A percentile compares a stretch with the other conserved stretches of the same genome.
phyloP scores from a whole-genome alignment of 2,797 vertebrate species.

The Periophthalmus magnuspinnatus region DNA sequence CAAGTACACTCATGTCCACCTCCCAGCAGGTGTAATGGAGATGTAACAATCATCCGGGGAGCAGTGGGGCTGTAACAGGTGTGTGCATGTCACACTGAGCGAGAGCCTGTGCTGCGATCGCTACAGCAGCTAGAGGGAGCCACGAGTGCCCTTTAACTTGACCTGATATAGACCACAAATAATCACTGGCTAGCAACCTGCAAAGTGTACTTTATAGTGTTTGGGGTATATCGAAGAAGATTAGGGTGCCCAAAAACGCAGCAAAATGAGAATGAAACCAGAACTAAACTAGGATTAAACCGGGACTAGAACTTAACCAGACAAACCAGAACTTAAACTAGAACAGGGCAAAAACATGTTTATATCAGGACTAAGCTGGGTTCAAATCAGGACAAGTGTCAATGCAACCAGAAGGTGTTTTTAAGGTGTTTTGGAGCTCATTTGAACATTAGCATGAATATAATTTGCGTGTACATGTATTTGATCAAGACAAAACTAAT shows the following conservation, averaged over 20 bases:
- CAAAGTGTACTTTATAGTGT: too few relatives aligned
- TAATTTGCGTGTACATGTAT: background rate
- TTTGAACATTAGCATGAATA: background rate
- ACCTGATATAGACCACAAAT: background rate
- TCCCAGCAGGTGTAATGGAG: conserved; percentile 56
- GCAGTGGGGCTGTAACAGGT: conserved; percentile 55
- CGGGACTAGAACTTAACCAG: too few relatives aligned
- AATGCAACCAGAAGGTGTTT: too few relatives aligned
- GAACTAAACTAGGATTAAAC: background rate
- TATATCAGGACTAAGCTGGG: background rate
- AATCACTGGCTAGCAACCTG: background rate
- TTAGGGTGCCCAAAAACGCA: background rate
- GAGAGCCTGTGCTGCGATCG: conserved; percentile 33
- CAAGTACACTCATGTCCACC: conserved; percentile 54
- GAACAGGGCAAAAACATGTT: background rate
- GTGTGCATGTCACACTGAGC: conserved; percentile 47
- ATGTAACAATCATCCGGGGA: conserved; percentile 56
- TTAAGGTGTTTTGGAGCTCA: background rate
- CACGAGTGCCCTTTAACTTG: conserved; percentile 12
- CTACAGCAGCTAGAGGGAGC: conserved; percentile 30
- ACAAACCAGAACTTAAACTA: too few relatives aligned
- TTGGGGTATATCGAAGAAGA: too few relatives aligned
- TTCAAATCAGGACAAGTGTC: too few relatives aligned
- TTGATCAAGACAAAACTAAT: too few relatives aligned
- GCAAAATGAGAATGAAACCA: background rate